Evolutionary conservation across 2,113 vertebrate genomes (phyloP), one percentile per base, ranked within the genome.

Genomic region (Oreotrochilus melanogaster): DNA sequence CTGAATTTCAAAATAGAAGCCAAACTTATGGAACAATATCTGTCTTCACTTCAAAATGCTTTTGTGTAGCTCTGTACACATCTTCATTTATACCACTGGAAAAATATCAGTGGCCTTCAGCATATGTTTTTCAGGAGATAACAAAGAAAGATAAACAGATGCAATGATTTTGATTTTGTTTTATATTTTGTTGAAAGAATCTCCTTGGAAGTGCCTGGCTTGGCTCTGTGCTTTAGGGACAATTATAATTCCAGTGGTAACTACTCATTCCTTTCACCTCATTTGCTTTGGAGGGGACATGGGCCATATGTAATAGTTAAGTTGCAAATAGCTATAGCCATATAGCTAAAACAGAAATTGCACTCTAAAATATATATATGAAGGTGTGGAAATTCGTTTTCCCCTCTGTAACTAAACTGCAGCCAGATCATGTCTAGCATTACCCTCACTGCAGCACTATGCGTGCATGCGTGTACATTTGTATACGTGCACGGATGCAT

Each of bases 231-330:
- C 31, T 92, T 83, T 78, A 50, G 56, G 73, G 62, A 78, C 78
- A 78, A 33, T 88, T 86, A 71, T 79, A 94, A 86, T 93, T 96
- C 87, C 88, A 84, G 35, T 58, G 56, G 75, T 93, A 90, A 47
- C 58, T 70, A 56, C 54, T 64, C 56, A 64, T 89, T 92, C 72
- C 25, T 92, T 94, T 93, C 35, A 53, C 78, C 64, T 71, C 88
- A 82, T 93, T 93, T 96, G 60, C 33, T 93, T 96, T 94, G 94
- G 71, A 96, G 47, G 24, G 31, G 18, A 93, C 65, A 48, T 14
- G 48, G 64, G 33, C 58, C 60, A 58, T 89, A 51, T 88, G 42
- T 86, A 88, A 71, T 67, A 86, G 64, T 89, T 76, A 89, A 95
- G 60, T 61, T 92, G 64, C 22, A 89, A 86, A 70, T 60, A 74